Base-by-base conservation (phyloP, 1,140 invertebrate genomes). In the Antheraea pernyi region DNA sequence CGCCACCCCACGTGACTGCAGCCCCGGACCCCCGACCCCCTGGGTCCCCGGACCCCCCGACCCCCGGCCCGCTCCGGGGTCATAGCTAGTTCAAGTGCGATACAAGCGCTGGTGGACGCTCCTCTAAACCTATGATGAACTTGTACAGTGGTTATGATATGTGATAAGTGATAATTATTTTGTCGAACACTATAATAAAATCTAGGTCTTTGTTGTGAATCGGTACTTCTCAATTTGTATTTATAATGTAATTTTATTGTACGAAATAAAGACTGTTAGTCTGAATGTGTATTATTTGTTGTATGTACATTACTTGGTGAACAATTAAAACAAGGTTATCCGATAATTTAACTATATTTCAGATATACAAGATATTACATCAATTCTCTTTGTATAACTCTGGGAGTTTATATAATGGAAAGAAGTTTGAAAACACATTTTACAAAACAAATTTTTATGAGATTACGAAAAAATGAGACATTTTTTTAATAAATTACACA, bases 141-240 rank as follows among this genome's bases (percentile, higher is more conserved):
- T 79, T 87, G 85, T 85, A 86, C 84, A 86, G 83, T 83, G 80
- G 68, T 81, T 78, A 84, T 84, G 79, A 58, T 39, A 85, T 85
- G 85, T 88, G 85, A 89, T 88, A 88, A 91, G 89, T 89, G 88
- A 89, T 89, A 81, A 83, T 81, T 85, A 84, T 87, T 82, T 86
- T 85, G 83, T 86, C 83, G 87, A 83, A 89, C 88, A 73, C 79
- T 88, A 72, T 88, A 85, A 85, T 83, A 76, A 89, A 89, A 87
- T 81, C 80, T 85, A 89, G 85, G 85, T 84, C 19, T 89, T 90
- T 90, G 87, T 91, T 89, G 89, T 91, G 89, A 89, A 90, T 85
- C 86, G 82, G 83, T 89, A 86, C 89, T 88, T 91, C 87, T 91
- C 89, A 88, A 90, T 90, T 88, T 90, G 85, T 91, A 91, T 91